Conservation (phyloP, 2,888 invertebrate genomes). For the Pammene fasciana region DNA sequence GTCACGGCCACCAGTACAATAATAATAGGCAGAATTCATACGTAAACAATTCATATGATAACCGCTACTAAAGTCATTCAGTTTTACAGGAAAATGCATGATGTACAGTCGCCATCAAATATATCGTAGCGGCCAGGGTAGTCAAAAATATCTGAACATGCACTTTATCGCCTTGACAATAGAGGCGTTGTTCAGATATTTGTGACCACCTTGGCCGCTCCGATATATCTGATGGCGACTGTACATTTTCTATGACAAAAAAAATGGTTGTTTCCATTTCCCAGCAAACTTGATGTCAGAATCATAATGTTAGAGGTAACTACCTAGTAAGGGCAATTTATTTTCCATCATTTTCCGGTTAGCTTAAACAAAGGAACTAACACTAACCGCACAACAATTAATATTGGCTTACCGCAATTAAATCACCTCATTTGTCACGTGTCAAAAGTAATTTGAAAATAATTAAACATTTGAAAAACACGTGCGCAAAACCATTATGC, state of each 20-base stretch:
- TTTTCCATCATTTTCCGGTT: slow-evolving; percentile 2
- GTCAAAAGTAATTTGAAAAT: slow-evolving; percentile 1
- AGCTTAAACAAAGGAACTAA: neutral
- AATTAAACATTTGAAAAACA: neutral
- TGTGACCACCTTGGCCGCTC: too few relatives aligned
- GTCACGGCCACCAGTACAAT: slow-evolving; percentile 15
- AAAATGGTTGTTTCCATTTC: neutral
- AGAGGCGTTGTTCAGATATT: too few relatives aligned
- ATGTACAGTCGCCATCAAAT: too few relatives aligned
- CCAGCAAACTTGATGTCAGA: too few relatives aligned
- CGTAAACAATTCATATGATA: neutral
- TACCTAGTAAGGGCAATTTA: neutral
- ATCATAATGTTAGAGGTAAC: too few relatives aligned
- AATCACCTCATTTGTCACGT: slow-evolving; percentile 21
- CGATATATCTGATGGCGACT: too few relatives aligned
- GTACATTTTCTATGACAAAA: neutral
- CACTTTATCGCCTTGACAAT: too few relatives aligned
- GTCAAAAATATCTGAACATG: too few relatives aligned
- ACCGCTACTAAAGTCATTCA: neutral
- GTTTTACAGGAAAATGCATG: neutral
- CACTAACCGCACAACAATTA: slow-evolving; percentile 9
- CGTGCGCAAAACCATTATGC: too few relatives aligned
- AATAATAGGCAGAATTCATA: neutral
- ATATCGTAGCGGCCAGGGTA: too few relatives aligned
- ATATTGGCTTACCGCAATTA: slow-evolving; percentile 10